These are phyloP conservation scores for Chymomyza fuscimana DNA, from an alignment of 2,888 invertebrate species.

Conservation along the genomic window DNA sequence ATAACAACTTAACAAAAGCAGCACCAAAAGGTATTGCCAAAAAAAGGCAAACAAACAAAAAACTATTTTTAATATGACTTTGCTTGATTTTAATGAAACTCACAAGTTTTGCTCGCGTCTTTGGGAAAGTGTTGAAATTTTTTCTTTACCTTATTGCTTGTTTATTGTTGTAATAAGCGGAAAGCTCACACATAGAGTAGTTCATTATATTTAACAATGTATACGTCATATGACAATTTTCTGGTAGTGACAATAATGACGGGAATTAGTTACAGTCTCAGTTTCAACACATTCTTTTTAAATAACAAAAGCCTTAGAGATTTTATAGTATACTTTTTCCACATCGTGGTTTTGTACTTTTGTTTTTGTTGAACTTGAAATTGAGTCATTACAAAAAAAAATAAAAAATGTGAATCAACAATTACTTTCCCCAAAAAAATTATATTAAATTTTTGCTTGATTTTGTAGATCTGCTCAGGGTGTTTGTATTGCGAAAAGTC, in stretches of 20 bases:
- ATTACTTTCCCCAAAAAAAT: too few relatives aligned
- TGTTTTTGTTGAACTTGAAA: too few relatives aligned
- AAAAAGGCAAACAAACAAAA: not conserved
- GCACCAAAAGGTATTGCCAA: not conserved
- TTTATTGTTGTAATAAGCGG: constrained; percentile 53
- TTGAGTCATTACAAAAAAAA: too few relatives aligned
- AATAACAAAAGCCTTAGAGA: too few relatives aligned
- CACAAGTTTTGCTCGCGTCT: constrained; percentile 47
- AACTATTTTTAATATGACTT: constrained; percentile 28
- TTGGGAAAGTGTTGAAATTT: constrained; percentile 64
- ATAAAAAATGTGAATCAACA: too few relatives aligned
- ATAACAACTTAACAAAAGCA: constrained; percentile 15
- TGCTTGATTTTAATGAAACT: constrained; percentile 56
- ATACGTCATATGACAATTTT: constrained; percentile 19
- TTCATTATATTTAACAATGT: not conserved
- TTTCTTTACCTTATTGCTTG: constrained; percentile 10
- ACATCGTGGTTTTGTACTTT: too few relatives aligned
- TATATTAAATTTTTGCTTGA: too few relatives aligned
- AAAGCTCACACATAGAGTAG: constrained; percentile 31
- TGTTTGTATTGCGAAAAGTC: too few relatives aligned
- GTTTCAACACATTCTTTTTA: too few relatives aligned
- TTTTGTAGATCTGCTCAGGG: too few relatives aligned
- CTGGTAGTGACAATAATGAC: not conserved
- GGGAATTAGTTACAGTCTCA: too few relatives aligned
- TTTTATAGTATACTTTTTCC: too few relatives aligned